Conservation (phyloP, 2,888 invertebrate species). For the Fragum whitleyi region DNA sequence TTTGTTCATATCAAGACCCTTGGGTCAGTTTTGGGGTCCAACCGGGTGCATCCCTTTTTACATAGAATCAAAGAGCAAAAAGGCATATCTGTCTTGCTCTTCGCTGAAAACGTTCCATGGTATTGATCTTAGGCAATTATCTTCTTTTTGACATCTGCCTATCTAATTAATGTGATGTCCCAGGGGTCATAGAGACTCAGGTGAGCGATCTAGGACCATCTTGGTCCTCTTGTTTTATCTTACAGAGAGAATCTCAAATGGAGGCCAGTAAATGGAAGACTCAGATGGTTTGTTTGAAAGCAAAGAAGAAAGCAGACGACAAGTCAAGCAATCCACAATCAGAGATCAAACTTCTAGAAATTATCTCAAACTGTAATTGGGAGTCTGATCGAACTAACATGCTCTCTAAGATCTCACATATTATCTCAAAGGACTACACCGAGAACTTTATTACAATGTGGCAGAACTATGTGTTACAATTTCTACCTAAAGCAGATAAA, state of each 20-base stretch:
- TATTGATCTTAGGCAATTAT: no score
- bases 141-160: no score
- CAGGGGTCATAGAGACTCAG: no score
- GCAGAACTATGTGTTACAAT: constrained; percentile 73
- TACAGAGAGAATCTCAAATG: not conserved
- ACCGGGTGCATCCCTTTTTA: no score
- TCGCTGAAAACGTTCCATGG: no score
- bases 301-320: constrained; percentile 69
- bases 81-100: no score
- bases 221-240: not conserved
- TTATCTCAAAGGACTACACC: constrained; percentile 70
- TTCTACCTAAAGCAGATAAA: constrained; percentile 76
- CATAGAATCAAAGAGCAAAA: no score
- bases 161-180: no score
- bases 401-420: constrained; percentile 76
- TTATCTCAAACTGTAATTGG: constrained; percentile 81
- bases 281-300: constrained; percentile 79
- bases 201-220: no score
- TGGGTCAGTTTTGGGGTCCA: no score
- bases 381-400: constrained; percentile 74
- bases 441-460: constrained; percentile 61
- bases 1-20: no score
- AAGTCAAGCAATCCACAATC: constrained; percentile 33
- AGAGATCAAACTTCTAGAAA: constrained; percentile 79
- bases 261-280: constrained; percentile 71